Evolutionary conservation across 2,113 vertebrate species (phyloP).

Genomic region (Nesospiza acunhae): DNA sequence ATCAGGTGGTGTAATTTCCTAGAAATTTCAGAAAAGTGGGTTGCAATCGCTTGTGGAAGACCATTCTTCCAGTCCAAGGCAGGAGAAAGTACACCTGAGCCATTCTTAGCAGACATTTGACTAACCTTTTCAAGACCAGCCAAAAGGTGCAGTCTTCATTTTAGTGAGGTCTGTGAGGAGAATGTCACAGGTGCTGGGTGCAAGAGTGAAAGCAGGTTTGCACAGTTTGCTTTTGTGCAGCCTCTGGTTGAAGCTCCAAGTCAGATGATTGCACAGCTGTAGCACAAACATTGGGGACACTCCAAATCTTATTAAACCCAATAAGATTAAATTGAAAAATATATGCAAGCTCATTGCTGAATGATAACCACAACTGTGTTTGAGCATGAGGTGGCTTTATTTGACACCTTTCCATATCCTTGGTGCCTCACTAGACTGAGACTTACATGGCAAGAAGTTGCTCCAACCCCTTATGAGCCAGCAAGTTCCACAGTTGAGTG

Average conservation of each 20-base stretch:
- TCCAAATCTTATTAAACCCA: not conserved
- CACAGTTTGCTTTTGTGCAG: not conserved
- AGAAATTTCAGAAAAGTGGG: not conserved
- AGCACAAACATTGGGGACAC: not conserved
- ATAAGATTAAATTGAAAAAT: not conserved
- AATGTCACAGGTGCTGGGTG: not conserved
- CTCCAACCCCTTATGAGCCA: not conserved
- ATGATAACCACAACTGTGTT: not conserved
- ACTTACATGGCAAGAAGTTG: not conserved
- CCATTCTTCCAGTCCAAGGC: not conserved
- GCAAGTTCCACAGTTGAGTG: not conserved
- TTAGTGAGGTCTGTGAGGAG: not conserved
- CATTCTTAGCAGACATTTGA: not conserved
- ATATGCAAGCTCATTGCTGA: not conserved
- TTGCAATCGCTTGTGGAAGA: not conserved
- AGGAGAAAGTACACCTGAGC: not conserved
- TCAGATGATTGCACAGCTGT: not conserved
- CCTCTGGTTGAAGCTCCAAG: not conserved
- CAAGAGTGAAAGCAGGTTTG: not conserved
- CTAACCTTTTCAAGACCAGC: not conserved
- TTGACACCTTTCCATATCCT: not conserved
- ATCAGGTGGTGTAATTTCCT: not conserved
- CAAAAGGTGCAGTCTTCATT: not conserved
- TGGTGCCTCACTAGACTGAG: not conserved
- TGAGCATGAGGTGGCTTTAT: not conserved